Percentiles rank a stretch among this genome's conserved stretches.
Conservation (phyloP, 1,140 invertebrate species). For the Linepithema humile region DNA sequence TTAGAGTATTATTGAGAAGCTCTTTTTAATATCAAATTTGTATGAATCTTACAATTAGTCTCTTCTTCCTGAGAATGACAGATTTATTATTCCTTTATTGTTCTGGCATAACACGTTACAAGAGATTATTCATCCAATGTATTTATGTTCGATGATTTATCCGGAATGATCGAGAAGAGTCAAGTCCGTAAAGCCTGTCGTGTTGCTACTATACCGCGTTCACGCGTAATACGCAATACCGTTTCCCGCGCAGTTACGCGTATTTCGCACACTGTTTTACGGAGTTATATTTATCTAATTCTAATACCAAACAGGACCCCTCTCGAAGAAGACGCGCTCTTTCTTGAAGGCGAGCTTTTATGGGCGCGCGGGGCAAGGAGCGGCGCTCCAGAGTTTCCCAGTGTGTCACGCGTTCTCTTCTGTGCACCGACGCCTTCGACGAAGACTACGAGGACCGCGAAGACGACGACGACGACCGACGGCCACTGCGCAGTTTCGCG, state of each 20-base stretch:
- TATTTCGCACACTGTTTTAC: background rate
- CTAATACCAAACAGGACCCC: slow-evolving; percentile 56
- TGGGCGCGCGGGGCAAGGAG: slow-evolving; percentile 17
- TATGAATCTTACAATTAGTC: too few relatives aligned
- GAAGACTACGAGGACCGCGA: slow-evolving; percentile 23
- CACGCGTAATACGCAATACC: slow-evolving; percentile 5
- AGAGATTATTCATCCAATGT: too few relatives aligned
- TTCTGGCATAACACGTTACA: too few relatives aligned
- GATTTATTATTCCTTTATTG: too few relatives aligned
- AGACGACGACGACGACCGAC: slow-evolving; percentile 18
- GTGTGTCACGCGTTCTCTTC: slow-evolving; percentile 72
- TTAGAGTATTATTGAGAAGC: too few relatives aligned
- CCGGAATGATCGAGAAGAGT: too few relatives aligned
- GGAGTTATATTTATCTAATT: slow-evolving; percentile 75
- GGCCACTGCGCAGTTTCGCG: slow-evolving; percentile 51
- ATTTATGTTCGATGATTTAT: too few relatives aligned
- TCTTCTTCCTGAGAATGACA: too few relatives aligned
- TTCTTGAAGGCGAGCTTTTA: slow-evolving; percentile 15
- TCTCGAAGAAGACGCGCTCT: slow-evolving; percentile 27
- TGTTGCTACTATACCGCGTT: background rate
- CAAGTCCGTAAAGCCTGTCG: background rate
- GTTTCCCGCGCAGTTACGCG: background rate
- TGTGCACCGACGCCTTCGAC: slow-evolving; percentile 49
- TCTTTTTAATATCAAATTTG: too few relatives aligned
- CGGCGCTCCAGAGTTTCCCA: slow-evolving; percentile 68